Base-by-base conservation (phyloP, 2,888 invertebrate genomes). In the Apodemia duryi region DNA sequence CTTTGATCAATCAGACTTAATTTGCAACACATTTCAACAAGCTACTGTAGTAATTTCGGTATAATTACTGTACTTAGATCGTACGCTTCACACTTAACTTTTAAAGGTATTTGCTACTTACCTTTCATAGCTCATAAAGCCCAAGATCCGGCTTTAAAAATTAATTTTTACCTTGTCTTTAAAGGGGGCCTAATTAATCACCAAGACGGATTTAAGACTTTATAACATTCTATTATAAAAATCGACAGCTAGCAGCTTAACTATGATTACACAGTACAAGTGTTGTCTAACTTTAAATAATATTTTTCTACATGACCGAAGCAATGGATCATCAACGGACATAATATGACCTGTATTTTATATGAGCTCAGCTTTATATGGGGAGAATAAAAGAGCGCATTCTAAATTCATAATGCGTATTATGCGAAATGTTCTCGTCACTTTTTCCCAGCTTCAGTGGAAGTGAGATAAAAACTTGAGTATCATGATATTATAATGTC, bases 1-100 rank as follows among this genome's bases (percentile, higher is more conserved):
- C 83, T 84, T 85, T 84, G 84, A 82, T 78, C 84, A 84, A 84
- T 85, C 82, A 81, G 74, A 70, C 29, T 13, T 51, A 52, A 52
- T 63, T 52, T 65, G 32, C 32, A 51, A 60, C n/a, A 46, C 57
- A 66, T 68, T 68, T 66, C 54, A 62, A 66, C 60, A 62, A 62
- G 13, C 13, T 51, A 41, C 13, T 57, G 21, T 35, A 41, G 54
- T 62, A 64, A 61, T 57, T 63, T 57, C 5, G 11, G 29, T 57
- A 29, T 57, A 57, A 57, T 57, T 57, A 57, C 9, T 29, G n/a
- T 54, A 29, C 21, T 54, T 54, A 54, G 54, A 54, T 54, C 9
- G 21, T 7, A 28, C 29, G n/a, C 10, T 49, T 49, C 49, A 49
- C n/a, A 49, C n/a, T n/a, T 49, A n/a, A 10, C 49, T 49, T 49